Evolutionary conservation across 1,140 invertebrate genomes (phyloP).

Genomic region (Cydia fagiglandana): DNA sequence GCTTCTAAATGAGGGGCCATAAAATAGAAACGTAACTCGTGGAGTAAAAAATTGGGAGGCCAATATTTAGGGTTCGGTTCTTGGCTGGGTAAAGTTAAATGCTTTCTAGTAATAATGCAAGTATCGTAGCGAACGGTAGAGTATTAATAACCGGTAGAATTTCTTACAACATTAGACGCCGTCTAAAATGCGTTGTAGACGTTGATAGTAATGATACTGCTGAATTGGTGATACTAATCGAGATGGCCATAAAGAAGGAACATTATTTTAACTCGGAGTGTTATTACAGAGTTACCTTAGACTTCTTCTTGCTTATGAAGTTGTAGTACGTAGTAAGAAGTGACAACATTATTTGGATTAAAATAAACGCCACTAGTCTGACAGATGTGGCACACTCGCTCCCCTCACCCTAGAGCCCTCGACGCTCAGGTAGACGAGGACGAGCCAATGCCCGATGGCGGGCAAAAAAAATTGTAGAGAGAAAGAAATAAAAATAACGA

Average conservation of each 20-base stretch:
- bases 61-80: slow-evolving; percentile 11
- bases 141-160: neutral
- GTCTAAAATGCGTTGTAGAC: neutral
- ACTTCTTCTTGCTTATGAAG: too few species aligned
- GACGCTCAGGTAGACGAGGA: neutral
- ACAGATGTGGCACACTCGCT: slow-evolving; percentile 26
- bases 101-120: neutral
- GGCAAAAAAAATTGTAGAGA: neutral
- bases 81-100: neutral
- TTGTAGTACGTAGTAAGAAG: too few species aligned
- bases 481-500: neutral
- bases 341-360: neutral
- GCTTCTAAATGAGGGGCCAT: slow-evolving; percentile 70
- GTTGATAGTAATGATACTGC: neutral
- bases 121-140: neutral
- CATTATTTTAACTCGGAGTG: neutral
- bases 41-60: slow-evolving; percentile 51
- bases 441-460: neutral
- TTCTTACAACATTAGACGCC: slow-evolving; percentile 19
- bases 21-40: slow-evolving; percentile 68
- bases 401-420: slow-evolving; percentile 8
- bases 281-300: neutral
- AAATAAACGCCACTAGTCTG: neutral
- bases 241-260: neutral
- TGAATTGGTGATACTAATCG: neutral